Percentiles rank a stretch among this genome's conserved stretches.
Evolutionary conservation across 2,113 vertebrate species (phyloP).

Genomic region (Manacus vitellinus): DNA sequence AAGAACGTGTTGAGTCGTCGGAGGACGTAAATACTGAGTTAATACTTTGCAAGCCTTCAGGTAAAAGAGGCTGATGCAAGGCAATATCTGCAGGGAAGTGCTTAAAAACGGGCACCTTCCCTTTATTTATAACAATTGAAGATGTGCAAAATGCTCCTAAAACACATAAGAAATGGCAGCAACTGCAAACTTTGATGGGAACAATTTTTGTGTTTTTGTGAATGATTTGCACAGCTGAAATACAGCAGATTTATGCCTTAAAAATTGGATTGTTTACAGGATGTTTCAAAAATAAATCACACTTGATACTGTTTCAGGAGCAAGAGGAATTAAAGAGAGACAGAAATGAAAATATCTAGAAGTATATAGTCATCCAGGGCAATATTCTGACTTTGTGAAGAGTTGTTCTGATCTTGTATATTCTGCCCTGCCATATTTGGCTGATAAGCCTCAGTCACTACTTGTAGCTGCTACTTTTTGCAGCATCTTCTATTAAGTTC

Average conservation of each 20-base stretch:
- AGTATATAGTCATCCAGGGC: background rate
- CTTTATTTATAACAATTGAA: background rate
- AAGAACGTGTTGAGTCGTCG: background rate
- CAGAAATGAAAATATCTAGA: background rate
- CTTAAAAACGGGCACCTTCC: background rate
- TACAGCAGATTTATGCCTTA: background rate
- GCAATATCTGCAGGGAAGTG: background rate
- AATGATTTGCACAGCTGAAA: background rate
- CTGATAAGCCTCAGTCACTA: background rate
- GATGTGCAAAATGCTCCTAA: background rate
- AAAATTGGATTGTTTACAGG: background rate
- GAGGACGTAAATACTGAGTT: background rate
- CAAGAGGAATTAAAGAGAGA: background rate
- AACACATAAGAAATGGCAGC: background rate
- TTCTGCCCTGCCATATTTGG: background rate
- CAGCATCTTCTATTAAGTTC: background rate
- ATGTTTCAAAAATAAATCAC: background rate
- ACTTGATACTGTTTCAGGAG: background rate
- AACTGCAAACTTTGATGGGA: background rate
- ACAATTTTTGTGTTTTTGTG: background rate
- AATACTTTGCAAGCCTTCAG: background rate
- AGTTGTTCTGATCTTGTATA: background rate
- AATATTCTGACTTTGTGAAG: background rate
- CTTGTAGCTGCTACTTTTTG: background rate
- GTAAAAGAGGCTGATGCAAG: background rate